These are phyloP conservation scores for Diarsia dahlii DNA, from an alignment of 2,888 invertebrate genomes.

Conservation along the genomic window DNA sequence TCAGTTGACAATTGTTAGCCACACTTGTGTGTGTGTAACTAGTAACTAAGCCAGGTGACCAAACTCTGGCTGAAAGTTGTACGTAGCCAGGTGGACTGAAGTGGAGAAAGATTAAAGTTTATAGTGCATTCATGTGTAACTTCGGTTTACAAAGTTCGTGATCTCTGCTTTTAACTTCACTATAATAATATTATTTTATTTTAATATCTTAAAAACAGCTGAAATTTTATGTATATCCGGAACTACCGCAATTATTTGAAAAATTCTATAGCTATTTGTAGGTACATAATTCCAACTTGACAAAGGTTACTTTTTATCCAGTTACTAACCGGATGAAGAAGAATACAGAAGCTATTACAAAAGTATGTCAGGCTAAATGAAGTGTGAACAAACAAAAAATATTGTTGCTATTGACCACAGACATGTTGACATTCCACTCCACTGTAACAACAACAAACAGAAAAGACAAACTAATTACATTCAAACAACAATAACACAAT, in stretches of 20 bases:
- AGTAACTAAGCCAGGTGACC: slow-evolving; percentile 36
- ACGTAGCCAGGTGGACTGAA: slow-evolving; percentile 21
- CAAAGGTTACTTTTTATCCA: neutral
- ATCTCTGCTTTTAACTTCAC: neutral
- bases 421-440: neutral
- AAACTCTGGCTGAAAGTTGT: slow-evolving; percentile 48
- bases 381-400: neutral
- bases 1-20: slow-evolving; percentile 57
- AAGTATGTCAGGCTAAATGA: neutral
- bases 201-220: too few relatives aligned
- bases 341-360: neutral
- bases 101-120: slow-evolving; percentile 22
- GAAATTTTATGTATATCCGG: neutral
- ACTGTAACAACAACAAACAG: slow-evolving; percentile 9
- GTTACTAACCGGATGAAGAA: neutral
- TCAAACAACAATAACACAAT: slow-evolving; percentile 44
- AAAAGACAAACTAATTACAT: slow-evolving; percentile 32
- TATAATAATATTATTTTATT: too few relatives aligned
- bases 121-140: slow-evolving; percentile 31
- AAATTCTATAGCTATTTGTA: neutral
- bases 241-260: neutral
- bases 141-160: neutral
- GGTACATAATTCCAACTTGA: neutral
- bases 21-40: slow-evolving; percentile 36
- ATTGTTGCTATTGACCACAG: neutral